Evolutionary conservation across 2,113 vertebrate species (phyloP), one percentile per base, ranked within the genome.

Genomic region (Xiphophorus maculatus): DNA sequence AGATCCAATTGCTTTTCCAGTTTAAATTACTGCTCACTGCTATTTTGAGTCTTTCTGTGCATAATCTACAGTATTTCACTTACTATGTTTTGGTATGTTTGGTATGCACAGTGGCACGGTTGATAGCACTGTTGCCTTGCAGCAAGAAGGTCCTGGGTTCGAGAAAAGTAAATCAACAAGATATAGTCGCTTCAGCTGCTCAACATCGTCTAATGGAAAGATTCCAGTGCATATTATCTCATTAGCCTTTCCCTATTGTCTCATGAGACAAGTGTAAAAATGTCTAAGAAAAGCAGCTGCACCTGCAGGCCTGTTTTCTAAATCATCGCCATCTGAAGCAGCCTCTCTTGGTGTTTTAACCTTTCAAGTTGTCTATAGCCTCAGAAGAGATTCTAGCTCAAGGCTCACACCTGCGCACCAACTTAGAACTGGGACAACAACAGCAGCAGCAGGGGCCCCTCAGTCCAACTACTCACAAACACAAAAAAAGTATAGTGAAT

Each of bases 391-490:
- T 61, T 73, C 51, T 79, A 61, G 79, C 88, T 85, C 33, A 3
- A 1, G 86, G 85, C 76, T 80, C 66, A 83, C 92, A 90, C 89
- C 89, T 91, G 90, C 68, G 74, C 80, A 83, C 77, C 61, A 37
- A 63, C 66, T 65, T 77, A 76, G 75, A 84, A 62, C 60, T 69
- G 73, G 71, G 63, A 88, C 73, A 85, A 87, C 81, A 89, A 27
- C 32, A 37, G 35, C 35, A 84, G 65, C 86, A 90, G 88, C 86
- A 85, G 89, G 84, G 65, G 64, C 72, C 22, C 81, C 76, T 69
- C 72, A 51, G 60, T 76, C 28, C 73, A 72, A n/a, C 58, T 27
- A 12, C 68, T 69, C 66, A 74, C 48, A 68, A 11, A 67, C 27
- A 73, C 66, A 81, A 66, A 19, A 35, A 66, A 32, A 71, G 63